Evolutionary conservation across 2,113 vertebrate species (phyloP), one percentile per base, ranked within the genome.

Genomic region (Recurvirostra avosetta): DNA sequence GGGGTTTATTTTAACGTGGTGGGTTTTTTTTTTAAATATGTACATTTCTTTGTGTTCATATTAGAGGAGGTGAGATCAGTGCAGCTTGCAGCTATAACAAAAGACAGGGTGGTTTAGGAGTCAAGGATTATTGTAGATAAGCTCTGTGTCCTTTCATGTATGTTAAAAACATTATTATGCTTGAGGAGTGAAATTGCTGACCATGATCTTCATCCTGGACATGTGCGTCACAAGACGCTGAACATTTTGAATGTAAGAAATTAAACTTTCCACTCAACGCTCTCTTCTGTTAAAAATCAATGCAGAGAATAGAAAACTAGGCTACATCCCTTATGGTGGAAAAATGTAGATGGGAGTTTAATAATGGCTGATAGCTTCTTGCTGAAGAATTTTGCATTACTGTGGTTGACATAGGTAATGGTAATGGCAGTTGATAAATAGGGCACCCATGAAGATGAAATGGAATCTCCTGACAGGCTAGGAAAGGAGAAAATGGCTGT

Each of bases 21-120:
- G 0, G 34, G 4, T 50, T 15, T 0, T 20, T 61, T 61, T 30
- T 20, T 11, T 4, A 3, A 43, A 77, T 17, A 11, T 1, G 2
- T 70, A 1, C 11, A 20, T 66, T 88, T 83, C 36, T 88, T 72
- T 66, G 23, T 88, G 43, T 25, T 92, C 5, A 0, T 45, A 12
- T 70, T 49, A 32, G 49, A 81, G 73, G 40, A 79, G 22, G 19
- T 68, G 49, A 70, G 27, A 52, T 52, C 30, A 26, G 30, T 34
- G 22, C 58, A 27, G 11, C 29, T 90, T 45, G 23, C 61, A 61
- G 36, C 36, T 76, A 11, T 27, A 56, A 22, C 30, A n/a, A 38
- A 49, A 79, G 26, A 27, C 21, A 32, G 11, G 5, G 19, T 73
- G 36, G 12, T 87, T 85, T 88, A 58, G 62, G n/a, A 91, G 5